Evolutionary conservation across 2,888 invertebrate genomes (phyloP).

Genomic region (Phengaris arion): DNA sequence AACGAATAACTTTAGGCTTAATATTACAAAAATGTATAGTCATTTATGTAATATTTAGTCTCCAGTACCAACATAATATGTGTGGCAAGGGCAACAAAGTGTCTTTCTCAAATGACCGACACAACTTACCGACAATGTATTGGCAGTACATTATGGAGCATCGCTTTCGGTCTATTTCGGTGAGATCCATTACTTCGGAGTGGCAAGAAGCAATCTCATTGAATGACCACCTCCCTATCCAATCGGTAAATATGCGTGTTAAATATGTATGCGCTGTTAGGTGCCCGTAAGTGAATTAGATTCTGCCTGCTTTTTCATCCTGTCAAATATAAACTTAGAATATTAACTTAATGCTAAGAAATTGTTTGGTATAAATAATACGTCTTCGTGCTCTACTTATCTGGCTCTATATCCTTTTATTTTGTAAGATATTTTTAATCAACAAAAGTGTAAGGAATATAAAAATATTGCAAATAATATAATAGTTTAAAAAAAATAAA

Average conservation of each 20-base stretch:
- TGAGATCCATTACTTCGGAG: slow-evolving; percentile 78
- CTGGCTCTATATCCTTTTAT: not conserved
- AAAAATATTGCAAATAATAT: no score
- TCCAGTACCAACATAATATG: not conserved
- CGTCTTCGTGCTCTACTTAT: not conserved
- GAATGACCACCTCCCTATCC: slow-evolving; percentile 77
- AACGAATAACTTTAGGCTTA: no score
- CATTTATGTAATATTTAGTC: not conserved
- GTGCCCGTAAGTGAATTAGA: slow-evolving; percentile 78
- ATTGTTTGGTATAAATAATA: not conserved
- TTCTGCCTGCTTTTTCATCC: slow-evolving; percentile 77
- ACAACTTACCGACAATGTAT: slow-evolving; percentile 21
- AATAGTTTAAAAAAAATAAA: no score
- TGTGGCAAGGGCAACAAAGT: not conserved
- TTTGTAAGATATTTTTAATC: not conserved
- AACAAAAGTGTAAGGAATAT: slow-evolving; percentile 1
- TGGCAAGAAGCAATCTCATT: slow-evolving; percentile 81
- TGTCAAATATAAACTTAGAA: slow-evolving; percentile 48
- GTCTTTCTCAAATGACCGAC: slow-evolving; percentile 9
- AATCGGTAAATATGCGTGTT: slow-evolving; percentile 80
- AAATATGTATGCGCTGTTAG: slow-evolving; percentile 78
- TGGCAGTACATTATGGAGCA: slow-evolving; percentile 47
- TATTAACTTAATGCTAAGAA: slow-evolving; percentile 12
- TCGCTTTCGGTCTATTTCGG: slow-evolving; percentile 69
- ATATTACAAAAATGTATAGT: no score